A percentile compares a stretch with the other conserved stretches of the same genome.
phyloP scores from a whole-genome alignment of 2,888 invertebrate genomes.

The Lochmaea capreae region DNA sequence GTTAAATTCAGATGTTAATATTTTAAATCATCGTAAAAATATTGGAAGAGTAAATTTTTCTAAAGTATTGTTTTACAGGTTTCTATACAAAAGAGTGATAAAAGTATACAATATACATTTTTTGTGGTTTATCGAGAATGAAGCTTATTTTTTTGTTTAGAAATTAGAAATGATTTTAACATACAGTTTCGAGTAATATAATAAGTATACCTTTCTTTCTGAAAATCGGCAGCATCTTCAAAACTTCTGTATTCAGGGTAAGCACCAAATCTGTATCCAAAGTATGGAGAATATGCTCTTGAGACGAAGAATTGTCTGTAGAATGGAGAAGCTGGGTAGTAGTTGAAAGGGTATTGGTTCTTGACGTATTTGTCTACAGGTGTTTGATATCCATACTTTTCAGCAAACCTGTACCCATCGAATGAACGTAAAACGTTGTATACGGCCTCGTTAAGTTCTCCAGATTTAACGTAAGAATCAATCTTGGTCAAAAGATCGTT shows the following conservation, averaged over 20 bases:
- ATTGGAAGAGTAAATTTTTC: too few relatives aligned
- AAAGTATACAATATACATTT: too few relatives aligned
- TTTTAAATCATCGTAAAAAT: not conserved
- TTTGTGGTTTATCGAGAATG: too few relatives aligned
- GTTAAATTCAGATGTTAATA: not conserved
- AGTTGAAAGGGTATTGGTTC: not conserved
- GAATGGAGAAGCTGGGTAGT: not conserved
- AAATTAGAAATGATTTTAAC: too few relatives aligned
- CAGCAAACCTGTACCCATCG: slow-evolving; percentile 5
- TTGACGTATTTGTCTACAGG: not conserved
- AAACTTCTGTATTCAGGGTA: not conserved
- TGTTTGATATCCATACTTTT: slow-evolving; percentile 19
- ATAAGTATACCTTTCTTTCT: not conserved
- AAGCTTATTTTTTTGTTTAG: too few relatives aligned
- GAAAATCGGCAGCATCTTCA: not conserved
- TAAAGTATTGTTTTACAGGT: too few relatives aligned
- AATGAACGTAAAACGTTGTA: slow-evolving; percentile 38
- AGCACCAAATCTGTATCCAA: not conserved
- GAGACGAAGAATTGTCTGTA: not conserved
- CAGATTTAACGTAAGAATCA: slow-evolving; percentile 43
- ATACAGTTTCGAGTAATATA: too few relatives aligned
- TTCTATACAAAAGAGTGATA: too few relatives aligned
- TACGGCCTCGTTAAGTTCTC: slow-evolving; percentile 43
- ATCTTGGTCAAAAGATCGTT: slow-evolving; percentile 47
- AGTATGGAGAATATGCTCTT: slow-evolving; percentile 1